Conservation (phyloP, 37 sponge, comb jelly and placozoan species). For the Eunapius fragilis region DNA sequence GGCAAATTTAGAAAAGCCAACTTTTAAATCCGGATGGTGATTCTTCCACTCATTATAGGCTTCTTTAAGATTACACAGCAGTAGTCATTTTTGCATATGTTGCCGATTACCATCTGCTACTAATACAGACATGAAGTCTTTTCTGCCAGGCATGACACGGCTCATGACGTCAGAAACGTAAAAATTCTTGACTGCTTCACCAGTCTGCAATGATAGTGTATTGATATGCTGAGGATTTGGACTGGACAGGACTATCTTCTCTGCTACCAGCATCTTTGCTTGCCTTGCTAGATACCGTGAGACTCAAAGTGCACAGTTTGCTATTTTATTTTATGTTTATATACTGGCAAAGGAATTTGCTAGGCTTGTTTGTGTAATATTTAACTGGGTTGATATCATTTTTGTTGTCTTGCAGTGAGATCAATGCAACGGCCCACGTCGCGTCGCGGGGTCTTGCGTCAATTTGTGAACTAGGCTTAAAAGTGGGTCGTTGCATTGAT, state of each 20-base stretch:
- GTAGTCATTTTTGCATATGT: slow-evolving; percentile 18
- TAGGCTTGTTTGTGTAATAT: too few species aligned
- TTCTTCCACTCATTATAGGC: slow-evolving; percentile 2
- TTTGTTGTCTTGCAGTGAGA: too few species aligned
- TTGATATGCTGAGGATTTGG: slow-evolving; percentile 3
- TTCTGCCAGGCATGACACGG: slow-evolving; percentile 10
- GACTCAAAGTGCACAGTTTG: too few species aligned
- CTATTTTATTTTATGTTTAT: too few species aligned
- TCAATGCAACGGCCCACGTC: too few species aligned
- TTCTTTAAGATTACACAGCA: slow-evolving; percentile 8
- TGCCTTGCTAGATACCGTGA: neutral
- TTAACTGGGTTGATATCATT: too few species aligned
- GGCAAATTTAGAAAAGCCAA: slow-evolving; percentile 31
- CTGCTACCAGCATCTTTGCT: slow-evolving; percentile 5
- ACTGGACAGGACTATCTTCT: neutral
- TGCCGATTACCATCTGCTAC: neutral
- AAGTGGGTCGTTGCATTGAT: too few species aligned
- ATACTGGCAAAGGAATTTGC: too few species aligned
- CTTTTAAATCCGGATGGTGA: neutral
- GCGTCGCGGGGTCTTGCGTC: too few species aligned
- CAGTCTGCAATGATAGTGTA: slow-evolving; percentile 4
- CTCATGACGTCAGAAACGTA: slow-evolving; percentile 3
- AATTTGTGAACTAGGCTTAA: too few species aligned
- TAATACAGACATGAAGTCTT: slow-evolving; percentile 5
- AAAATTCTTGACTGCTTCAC: neutral